Evolutionary conservation across 2,888 invertebrate genomes (phyloP).

Genomic region (Selenia dentaria): DNA sequence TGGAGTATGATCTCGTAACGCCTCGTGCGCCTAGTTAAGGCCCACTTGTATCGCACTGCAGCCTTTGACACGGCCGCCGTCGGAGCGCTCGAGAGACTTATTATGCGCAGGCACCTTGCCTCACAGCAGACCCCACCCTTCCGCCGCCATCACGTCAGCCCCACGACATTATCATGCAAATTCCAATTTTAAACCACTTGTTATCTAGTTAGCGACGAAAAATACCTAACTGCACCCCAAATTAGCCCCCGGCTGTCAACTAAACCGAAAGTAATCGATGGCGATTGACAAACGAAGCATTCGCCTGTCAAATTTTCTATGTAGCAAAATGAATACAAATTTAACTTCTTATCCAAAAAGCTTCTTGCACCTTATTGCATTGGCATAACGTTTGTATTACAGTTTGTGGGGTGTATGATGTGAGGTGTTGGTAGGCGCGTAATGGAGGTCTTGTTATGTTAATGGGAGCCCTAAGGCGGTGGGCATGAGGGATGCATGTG

Average conservation of each 20-base stretch:
- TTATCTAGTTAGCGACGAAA: slow-evolving; percentile 83
- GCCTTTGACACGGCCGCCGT: not conserved
- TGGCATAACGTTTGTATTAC: slow-evolving; percentile 1
- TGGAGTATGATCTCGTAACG: too few species aligned
- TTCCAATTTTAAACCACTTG: slow-evolving; percentile 84
- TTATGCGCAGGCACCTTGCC: slow-evolving; percentile 25
- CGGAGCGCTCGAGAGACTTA: slow-evolving; percentile 5
- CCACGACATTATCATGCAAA: slow-evolving; percentile 78
- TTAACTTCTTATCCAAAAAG: not conserved
- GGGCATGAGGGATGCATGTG: slow-evolving; percentile 52
- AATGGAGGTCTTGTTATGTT: slow-evolving; percentile 82
- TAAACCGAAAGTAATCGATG: slow-evolving; percentile 77
- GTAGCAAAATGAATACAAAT: slow-evolving; percentile 23
- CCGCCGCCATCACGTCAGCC: slow-evolving; percentile 42
- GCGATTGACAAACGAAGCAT: slow-evolving; percentile 84
- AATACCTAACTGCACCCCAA: slow-evolving; percentile 76
- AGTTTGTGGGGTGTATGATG: not conserved
- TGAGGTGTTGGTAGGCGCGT: slow-evolving; percentile 47
- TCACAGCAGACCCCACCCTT: slow-evolving; percentile 28
- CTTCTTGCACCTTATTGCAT: not conserved
- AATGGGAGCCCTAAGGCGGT: slow-evolving; percentile 70
- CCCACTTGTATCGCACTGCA: not conserved
- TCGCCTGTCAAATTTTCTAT: slow-evolving; percentile 75
- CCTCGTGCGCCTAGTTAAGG: not conserved
- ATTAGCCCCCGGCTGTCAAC: slow-evolving; percentile 76